Base-by-base conservation (phyloP, 2,113 vertebrate genomes). In the Cariama cristata region DNA sequence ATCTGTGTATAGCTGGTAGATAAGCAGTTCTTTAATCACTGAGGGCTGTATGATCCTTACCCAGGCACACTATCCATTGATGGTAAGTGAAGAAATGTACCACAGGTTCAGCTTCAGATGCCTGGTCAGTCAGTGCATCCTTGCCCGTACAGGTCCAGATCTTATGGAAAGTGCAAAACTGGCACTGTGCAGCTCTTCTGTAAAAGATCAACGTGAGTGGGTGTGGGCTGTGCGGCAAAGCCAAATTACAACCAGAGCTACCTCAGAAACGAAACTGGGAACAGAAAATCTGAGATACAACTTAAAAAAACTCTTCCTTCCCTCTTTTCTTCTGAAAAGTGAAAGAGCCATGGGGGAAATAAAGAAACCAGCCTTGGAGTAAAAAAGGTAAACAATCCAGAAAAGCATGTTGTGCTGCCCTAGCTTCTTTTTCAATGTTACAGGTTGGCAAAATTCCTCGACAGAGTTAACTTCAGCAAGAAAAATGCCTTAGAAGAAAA, bases 81-180 rank as follows among this genome's bases (percentile, higher is more conserved):
- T 9, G 10, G 7, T 12, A 76, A 76, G 24, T 22, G 32, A 72
- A 40, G 27, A 59, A n/a, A 52, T 14, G 10, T 32, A 47, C 21
- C 23, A 16, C 40, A 79, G 28, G 12, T 40, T 20, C 56, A 52
- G 7, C 8, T 75, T 64, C 62, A 83, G 21, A 30, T 1, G 4
- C 23, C 40, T 45, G 22, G 13, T 40, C 1, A 2, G 21, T 14
- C 35, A 32, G 8, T 12, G 13, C 24, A 23, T 45, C 28, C 38
- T 73, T 2, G 0, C 27, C 2, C 4, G 21, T 8, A n/a, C 0
- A 1, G 20, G 4, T 7, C 38, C 0, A 0, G 7, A 21, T 38
- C 2, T 0, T 45, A 5, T 12, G 27, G 21, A 13, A n/a, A 16
- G 32, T 30, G 47, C 47, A 72, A 38, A 85, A 26, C 27, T 18